Evolutionary conservation across 1,140 invertebrate species (phyloP).

Genomic region (Pseudoatta argentina): DNA sequence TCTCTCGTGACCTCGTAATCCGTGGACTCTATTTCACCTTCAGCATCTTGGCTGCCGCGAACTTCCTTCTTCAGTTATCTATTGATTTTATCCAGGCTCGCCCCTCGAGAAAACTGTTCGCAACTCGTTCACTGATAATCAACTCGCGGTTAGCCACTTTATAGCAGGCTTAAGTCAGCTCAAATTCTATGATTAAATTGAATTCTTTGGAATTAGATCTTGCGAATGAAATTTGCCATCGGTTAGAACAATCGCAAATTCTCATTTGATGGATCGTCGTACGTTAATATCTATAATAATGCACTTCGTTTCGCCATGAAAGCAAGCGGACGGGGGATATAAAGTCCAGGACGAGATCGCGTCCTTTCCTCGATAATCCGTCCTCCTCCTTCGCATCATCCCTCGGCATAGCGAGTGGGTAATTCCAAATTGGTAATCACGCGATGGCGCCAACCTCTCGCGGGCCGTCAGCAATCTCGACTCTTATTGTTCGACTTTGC

Average conservation of each 20-base stretch:
- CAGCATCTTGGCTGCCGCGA: conserved; percentile 19
- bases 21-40: conserved; percentile 69
- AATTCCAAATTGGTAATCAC: conserved; percentile 87
- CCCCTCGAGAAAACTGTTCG: neutral
- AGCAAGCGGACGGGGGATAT: conserved; percentile 33
- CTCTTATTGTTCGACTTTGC: conserved; percentile 82
- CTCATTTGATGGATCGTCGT: conserved; percentile 10
- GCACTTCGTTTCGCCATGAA: conserved; percentile 36
- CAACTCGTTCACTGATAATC: neutral
- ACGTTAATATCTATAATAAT: conserved; percentile 52
- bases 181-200: conserved; percentile 8
- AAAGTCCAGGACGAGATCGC: conserved; percentile 52
- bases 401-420: conserved; percentile 74
- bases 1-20: conserved; percentile 71
- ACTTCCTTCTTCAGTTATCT: conserved; percentile 62
- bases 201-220: neutral
- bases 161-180: neutral
- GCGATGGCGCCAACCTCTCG: conserved; percentile 86
- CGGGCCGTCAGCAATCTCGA: conserved; percentile 85
- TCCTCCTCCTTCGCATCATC: conserved; percentile 79
- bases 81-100: conserved; percentile 63
- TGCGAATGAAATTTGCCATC: conserved; percentile 23
- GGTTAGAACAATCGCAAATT: conserved; percentile 19
- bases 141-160: neutral
- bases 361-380: conserved; percentile 68